Conservation (phyloP, 2,888 invertebrate species). For the Noctua comes region DNA sequence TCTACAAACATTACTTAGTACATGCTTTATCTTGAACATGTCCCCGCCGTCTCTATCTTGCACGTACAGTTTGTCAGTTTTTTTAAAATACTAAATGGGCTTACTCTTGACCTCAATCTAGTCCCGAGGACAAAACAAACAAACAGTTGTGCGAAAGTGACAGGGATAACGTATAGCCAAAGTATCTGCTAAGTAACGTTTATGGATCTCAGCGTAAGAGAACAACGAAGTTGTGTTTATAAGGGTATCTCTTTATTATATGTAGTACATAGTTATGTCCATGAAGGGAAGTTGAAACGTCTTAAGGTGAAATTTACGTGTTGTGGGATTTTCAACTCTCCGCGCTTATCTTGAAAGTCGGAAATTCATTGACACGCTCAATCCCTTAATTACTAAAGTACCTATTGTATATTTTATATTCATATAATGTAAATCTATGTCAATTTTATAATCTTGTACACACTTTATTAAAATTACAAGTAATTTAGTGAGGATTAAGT, state of each 20-base stretch:
- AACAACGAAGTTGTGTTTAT: conserved; percentile 46
- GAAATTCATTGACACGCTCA: background rate
- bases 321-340: background rate
- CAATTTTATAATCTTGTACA: conserved; percentile 36
- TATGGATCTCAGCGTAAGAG: background rate
- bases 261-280: background rate
- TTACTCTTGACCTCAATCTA: too few relatives aligned
- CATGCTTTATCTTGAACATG: background rate
- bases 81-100: too few relatives aligned
- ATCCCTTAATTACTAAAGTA: background rate
- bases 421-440: conserved; percentile 5
- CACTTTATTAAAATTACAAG: conserved; percentile 6
- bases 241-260: conserved; percentile 17
- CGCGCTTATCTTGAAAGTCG: background rate
- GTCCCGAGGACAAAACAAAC: too few relatives aligned
- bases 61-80: background rate
- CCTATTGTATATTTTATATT: conserved; percentile 26
- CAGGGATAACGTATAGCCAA: background rate
- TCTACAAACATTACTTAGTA: background rate
- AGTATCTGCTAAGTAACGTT: background rate
- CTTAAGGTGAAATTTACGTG: too few relatives aligned
- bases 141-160: background rate
- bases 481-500: background rate
- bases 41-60: background rate
- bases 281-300: background rate